Percentiles rank a stretch among this genome's conserved stretches.
Evolutionary conservation across 35 echinoderm and acorn worm species (phyloP).

Genomic region (Stichopus chloronotus): DNA sequence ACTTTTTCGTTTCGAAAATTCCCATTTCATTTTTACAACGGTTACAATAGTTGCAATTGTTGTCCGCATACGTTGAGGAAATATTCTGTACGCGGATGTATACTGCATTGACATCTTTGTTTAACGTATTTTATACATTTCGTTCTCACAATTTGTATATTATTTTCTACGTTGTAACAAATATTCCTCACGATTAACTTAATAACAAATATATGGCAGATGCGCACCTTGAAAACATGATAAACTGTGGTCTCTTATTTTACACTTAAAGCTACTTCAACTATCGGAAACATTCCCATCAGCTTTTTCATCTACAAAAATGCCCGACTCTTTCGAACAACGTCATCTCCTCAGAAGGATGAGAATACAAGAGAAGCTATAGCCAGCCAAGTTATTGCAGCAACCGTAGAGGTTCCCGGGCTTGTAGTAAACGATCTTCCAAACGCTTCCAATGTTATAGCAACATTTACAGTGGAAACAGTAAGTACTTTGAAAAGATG

Average conservation of each 20-base stretch:
- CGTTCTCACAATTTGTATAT: no score
- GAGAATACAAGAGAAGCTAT: not conserved
- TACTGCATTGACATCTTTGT: no score
- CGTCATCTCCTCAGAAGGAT: not conserved
- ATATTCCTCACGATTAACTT: no score
- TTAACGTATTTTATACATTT: no score
- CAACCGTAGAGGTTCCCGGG: not conserved
- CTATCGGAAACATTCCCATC: not conserved
- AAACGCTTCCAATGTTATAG: not conserved
- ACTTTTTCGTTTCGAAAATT: no score
- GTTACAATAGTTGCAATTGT: no score
- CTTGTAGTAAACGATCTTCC: not conserved
- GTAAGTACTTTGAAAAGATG: not conserved
- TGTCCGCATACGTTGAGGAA: no score
- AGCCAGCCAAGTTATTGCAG: slow-evolving; percentile 14
- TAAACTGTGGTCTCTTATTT: not conserved
- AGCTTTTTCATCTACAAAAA: slow-evolving; percentile 40
- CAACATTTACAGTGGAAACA: not conserved
- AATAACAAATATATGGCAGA: no score
- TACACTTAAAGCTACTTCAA: not conserved
- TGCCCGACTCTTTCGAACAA: slow-evolving; percentile 24
- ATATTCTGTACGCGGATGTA: no score
- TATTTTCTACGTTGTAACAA: no score
- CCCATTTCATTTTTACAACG: no score
- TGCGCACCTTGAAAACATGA: no score